A percentile compares a stretch with the other conserved stretches of the same genome.
phyloP scores from a whole-genome alignment of 2,113 vertebrate species.

The Vanacampus margaritifer region DNA sequence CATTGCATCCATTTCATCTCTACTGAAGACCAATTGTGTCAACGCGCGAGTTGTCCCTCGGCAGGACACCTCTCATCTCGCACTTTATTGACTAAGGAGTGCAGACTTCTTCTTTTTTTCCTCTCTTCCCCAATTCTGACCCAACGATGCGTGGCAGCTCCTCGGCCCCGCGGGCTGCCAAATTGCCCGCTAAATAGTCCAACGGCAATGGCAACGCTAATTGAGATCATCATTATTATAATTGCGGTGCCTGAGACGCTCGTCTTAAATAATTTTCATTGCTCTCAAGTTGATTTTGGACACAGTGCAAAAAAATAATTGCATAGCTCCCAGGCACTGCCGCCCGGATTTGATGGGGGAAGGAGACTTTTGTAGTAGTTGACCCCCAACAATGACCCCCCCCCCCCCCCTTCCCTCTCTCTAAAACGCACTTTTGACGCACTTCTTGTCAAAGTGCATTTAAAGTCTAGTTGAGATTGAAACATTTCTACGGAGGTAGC shows the following conservation, averaged over 20 bases:
- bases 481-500: no score
- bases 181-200: slow-evolving; percentile 79
- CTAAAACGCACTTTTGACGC: neutral
- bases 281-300: slow-evolving; percentile 79
- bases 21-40: slow-evolving; percentile 66
- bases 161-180: slow-evolving; percentile 66
- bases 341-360: slow-evolving; percentile 51
- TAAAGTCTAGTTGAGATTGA: no score
- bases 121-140: slow-evolving; percentile 49
- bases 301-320: slow-evolving; percentile 74
- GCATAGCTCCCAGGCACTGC: slow-evolving; percentile 73
- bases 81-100: slow-evolving; percentile 67
- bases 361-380: slow-evolving; percentile 17
- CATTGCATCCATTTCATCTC: slow-evolving; percentile 48
- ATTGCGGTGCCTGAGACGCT: slow-evolving; percentile 76
- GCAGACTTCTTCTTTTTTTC: slow-evolving; percentile 33
- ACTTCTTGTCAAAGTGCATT: neutral
- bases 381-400: neutral
- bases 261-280: slow-evolving; percentile 82
- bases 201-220: slow-evolving; percentile 77
- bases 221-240: slow-evolving; percentile 85
- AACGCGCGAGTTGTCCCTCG: slow-evolving; percentile 55
- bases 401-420: no score
- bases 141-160: slow-evolving; percentile 65
- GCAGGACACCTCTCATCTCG: slow-evolving; percentile 58